Evolutionary conservation across 2,888 invertebrate species (phyloP).

Genomic region (Matsumyia berberina): DNA sequence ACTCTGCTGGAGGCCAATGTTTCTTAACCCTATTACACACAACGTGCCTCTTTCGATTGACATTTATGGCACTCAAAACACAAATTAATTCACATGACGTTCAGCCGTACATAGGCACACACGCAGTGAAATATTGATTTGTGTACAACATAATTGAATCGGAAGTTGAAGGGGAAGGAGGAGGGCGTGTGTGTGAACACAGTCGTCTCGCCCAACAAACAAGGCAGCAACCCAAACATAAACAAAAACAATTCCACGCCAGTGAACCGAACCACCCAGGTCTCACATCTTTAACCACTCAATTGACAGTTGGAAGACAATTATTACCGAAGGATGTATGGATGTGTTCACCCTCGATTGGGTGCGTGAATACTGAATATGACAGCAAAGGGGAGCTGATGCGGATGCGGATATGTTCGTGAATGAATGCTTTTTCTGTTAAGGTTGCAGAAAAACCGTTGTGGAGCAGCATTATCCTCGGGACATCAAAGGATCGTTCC

Average conservation of each 20-base stretch:
- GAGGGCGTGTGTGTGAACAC: slow-evolving; percentile 14
- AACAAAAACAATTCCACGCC: slow-evolving; percentile 19
- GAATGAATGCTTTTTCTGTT: background rate
- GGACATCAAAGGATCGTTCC: slow-evolving; percentile 36
- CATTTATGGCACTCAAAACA: slow-evolving; percentile 62
- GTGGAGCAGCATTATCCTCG: too few species aligned
- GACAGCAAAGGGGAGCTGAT: background rate
- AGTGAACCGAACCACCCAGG: background rate
- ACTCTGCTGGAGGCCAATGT: background rate
- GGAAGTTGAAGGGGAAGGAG: too few species aligned
- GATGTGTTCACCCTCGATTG: slow-evolving; percentile 14
- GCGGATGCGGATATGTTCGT: slow-evolving; percentile 10
- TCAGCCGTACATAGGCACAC: background rate
- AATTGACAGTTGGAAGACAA: slow-evolving; percentile 57
- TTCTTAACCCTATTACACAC: slow-evolving; percentile 43
- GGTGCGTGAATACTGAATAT: slow-evolving; percentile 16
- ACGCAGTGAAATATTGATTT: slow-evolving; percentile 65
- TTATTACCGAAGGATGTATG: slow-evolving; percentile 43
- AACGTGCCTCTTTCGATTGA: slow-evolving; percentile 38
- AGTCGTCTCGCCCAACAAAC: background rate
- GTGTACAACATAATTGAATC: slow-evolving; percentile 59
- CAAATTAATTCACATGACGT: slow-evolving; percentile 66
- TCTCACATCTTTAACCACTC: slow-evolving; percentile 29
- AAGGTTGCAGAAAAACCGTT: too few species aligned
- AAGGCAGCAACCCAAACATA: background rate